phyloP scores from a whole-genome alignment of 2,113 vertebrate genomes.

The Pelodiscus sinensis region DNA sequence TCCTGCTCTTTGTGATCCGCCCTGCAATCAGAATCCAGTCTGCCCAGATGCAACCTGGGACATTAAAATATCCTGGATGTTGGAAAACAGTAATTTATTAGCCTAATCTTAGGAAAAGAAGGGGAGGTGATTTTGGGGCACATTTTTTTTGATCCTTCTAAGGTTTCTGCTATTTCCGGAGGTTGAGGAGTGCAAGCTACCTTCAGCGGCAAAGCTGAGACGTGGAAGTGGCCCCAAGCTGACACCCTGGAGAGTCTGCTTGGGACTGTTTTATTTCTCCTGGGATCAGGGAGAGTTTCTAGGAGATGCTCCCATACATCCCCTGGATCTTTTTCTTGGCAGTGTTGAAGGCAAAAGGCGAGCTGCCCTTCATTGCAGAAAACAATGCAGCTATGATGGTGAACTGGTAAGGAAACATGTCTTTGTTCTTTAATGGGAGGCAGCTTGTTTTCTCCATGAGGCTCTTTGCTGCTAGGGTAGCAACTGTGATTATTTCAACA shows the following conservation, averaged over 20 bases:
- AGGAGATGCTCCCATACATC: slow-evolving; percentile 71
- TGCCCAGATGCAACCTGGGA: slow-evolving; percentile 70
- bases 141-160: slow-evolving; percentile 67
- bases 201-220: slow-evolving; percentile 7
- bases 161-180: neutral
- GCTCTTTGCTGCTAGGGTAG: neutral
- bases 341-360: slow-evolving; percentile 83
- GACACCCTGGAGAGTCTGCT: slow-evolving; percentile 40
- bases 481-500: neutral
- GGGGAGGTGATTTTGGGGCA: neutral
- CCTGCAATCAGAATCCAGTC: slow-evolving; percentile 78
- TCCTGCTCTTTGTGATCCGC: slow-evolving; percentile 81
- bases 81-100: slow-evolving; percentile 30
- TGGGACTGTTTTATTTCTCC: neutral
- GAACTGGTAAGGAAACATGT: slow-evolving; percentile 89
- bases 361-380: slow-evolving; percentile 91
- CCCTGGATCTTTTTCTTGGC: slow-evolving; percentile 88
- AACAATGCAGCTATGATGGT: slow-evolving; percentile 93
- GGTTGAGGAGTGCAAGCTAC: neutral
- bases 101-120: slow-evolving; percentile 40
- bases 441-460: rapidly evolving
- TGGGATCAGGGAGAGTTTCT: neutral
- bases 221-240: slow-evolving; percentile 34
- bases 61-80: slow-evolving; percentile 27
- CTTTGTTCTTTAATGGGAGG: slow-evolving; percentile 25